A percentile compares a stretch with the other conserved stretches of the same genome.
Evolutionary conservation across 2,888 invertebrate species (phyloP).

Genomic region (Venustoraphidia nigricollis): DNA sequence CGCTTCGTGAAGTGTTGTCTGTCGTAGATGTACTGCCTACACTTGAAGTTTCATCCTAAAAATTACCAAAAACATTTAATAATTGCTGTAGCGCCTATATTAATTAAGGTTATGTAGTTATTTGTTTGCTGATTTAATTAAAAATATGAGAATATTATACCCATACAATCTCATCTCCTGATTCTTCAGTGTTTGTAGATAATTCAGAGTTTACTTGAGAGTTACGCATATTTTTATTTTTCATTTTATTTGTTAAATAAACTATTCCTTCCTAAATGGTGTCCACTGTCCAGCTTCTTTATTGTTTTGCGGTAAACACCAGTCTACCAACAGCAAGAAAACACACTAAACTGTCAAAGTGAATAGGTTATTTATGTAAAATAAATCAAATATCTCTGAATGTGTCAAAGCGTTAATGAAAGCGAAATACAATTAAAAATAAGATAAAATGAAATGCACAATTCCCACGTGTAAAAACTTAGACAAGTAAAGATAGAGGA

Average conservation of each 20-base stretch:
- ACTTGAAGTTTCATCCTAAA: constrained; percentile 62
- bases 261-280: neutral
- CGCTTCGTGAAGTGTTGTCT: constrained; percentile 66
- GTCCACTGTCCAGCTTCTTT: neutral
- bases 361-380: too few relatives aligned
- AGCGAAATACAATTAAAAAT: too few relatives aligned
- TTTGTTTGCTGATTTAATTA: neutral
- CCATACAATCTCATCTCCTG: constrained; percentile 35
- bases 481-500: too few relatives aligned
- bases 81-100: constrained; percentile 1
- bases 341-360: too few relatives aligned
- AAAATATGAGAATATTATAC: constrained; percentile 5
- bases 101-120: too few relatives aligned
- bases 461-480: too few relatives aligned
- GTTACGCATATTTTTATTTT: neutral
- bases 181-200: constrained; percentile 33
- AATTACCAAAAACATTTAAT: constrained; percentile 5
- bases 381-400: too few relatives aligned
- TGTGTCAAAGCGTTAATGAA: too few relatives aligned
- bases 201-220: constrained; percentile 15
- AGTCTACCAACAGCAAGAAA: too few relatives aligned
- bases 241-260: neutral
- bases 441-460: too few relatives aligned
- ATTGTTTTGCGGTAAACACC: too few relatives aligned
- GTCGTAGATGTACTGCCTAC: constrained; percentile 67